Conservation (phyloP, 2,797 vertebrate genomes). For the Acropternis orthonyx region DNA sequence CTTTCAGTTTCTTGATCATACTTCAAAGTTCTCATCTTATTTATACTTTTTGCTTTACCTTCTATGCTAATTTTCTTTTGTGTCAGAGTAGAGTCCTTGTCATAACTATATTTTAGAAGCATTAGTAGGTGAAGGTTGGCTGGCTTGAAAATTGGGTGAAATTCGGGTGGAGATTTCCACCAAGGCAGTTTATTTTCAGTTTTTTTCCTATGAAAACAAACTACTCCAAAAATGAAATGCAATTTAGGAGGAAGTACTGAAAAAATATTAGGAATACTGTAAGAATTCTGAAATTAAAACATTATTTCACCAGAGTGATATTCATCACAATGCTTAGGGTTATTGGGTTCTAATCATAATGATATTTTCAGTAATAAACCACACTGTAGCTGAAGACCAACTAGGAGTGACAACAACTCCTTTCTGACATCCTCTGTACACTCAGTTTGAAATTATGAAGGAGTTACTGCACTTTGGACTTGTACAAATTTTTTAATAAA, state of each 20-base stretch:
- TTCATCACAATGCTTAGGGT: not conserved
- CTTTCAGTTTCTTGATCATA: not conserved
- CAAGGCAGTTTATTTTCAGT: not conserved
- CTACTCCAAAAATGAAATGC: not conserved
- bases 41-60: not conserved
- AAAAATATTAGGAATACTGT: not conserved
- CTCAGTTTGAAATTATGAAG: not conserved
- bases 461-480: not conserved
- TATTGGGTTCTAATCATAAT: not conserved
- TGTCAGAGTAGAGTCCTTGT: not conserved
- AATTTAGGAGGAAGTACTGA: not conserved
- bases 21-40: not conserved
- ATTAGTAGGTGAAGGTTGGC: not conserved
- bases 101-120: not conserved
- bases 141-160: not conserved
- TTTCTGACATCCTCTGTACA: not conserved
- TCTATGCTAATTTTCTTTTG: not conserved
- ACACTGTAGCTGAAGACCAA: not conserved
- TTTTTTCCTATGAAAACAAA: not conserved
- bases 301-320: not conserved
- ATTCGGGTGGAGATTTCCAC: not conserved
- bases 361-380: not conserved
- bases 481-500: not conserved
- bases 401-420: not conserved
- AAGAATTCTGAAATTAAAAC: not conserved